These are phyloP conservation scores for Arctia plantaginis DNA, from an alignment of 2,888 invertebrate genomes.

Conservation along the genomic window DNA sequence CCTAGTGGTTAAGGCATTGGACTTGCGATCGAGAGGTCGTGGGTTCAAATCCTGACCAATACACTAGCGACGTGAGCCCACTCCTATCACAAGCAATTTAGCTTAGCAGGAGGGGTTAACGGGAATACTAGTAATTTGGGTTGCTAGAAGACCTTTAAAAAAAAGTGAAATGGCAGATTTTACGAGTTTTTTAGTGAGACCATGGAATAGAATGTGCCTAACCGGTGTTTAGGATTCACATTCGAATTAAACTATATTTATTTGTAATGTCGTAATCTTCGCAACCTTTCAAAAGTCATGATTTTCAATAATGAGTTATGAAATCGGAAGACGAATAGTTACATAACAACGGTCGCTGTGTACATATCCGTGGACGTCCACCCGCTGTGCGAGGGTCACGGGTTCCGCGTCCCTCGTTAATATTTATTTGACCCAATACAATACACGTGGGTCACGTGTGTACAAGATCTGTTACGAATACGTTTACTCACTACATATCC, in stretches of 20 bases:
- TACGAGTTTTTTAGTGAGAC: neutral
- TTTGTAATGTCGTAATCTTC: neutral
- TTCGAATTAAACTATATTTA: neutral
- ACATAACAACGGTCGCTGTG: neutral
- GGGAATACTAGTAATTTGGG: too few species aligned
- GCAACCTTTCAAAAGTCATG: neutral
- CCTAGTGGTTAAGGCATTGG: too few species aligned
- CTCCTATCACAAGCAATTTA: too few species aligned
- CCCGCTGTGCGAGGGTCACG: neutral
- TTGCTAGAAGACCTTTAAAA: too few species aligned
- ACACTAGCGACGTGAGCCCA: too few species aligned
- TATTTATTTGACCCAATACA: neutral
- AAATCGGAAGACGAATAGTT: neutral
- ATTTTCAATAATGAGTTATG: conserved; percentile 5
- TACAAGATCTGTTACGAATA: neutral
- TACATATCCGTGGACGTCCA: neutral
- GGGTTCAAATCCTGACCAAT: too few species aligned
- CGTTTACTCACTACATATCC: neutral
- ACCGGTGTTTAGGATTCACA: neutral
- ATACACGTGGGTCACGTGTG: neutral
- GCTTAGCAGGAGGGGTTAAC: too few species aligned
- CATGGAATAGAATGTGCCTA: neutral
- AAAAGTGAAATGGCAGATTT: neutral
- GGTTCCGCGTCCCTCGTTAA: neutral
- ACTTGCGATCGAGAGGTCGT: too few species aligned